A percentile compares a stretch with the other conserved stretches of the same genome.
These are phyloP conservation scores for Ornithorhynchus anatinus DNA, from an alignment of 2,113 vertebrate genomes.

Conservation along the genomic window DNA sequence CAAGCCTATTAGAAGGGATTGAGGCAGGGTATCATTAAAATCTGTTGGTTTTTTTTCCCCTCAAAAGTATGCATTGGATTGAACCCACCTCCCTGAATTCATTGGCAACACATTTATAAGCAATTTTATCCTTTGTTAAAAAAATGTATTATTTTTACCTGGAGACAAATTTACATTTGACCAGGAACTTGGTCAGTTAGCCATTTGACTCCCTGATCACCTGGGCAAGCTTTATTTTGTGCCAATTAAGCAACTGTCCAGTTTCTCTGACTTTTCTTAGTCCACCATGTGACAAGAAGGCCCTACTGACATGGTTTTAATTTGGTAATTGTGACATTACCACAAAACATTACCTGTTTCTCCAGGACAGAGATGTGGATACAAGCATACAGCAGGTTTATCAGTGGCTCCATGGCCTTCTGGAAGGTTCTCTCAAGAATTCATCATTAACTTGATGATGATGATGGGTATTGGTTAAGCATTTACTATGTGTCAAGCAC, in stretches of 20 bases:
- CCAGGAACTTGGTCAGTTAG: constrained; percentile 6
- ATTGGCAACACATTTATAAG: no score
- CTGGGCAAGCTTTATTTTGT: constrained; percentile 11
- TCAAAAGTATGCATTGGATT: no score
- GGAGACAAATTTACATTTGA: not conserved
- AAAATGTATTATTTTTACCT: constrained; percentile 21
- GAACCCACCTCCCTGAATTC: no score
- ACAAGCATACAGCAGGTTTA: constrained; percentile 3
- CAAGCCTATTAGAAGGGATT: no score
- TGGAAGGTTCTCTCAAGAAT: not conserved
- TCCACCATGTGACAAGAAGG: constrained; percentile 25
- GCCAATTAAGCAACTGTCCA: constrained; percentile 14
- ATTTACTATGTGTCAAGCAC: no score
- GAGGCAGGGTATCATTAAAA: no score
- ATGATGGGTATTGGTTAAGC: not conserved
- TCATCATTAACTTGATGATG: not conserved
- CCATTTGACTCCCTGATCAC: constrained; percentile 10
- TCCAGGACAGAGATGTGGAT: constrained; percentile 18
- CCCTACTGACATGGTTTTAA: constrained; percentile 33
- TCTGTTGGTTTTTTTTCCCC: no score
- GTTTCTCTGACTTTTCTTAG: constrained; percentile 30
- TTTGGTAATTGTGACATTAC: constrained; percentile 28
- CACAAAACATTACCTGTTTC: constrained; percentile 43
- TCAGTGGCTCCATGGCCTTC: not conserved
- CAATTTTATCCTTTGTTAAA: no score